Evolutionary conservation across 2,113 vertebrate species (phyloP), one percentile per base, ranked within the genome.

Genomic region (Hippocampus guttulatus): DNA sequence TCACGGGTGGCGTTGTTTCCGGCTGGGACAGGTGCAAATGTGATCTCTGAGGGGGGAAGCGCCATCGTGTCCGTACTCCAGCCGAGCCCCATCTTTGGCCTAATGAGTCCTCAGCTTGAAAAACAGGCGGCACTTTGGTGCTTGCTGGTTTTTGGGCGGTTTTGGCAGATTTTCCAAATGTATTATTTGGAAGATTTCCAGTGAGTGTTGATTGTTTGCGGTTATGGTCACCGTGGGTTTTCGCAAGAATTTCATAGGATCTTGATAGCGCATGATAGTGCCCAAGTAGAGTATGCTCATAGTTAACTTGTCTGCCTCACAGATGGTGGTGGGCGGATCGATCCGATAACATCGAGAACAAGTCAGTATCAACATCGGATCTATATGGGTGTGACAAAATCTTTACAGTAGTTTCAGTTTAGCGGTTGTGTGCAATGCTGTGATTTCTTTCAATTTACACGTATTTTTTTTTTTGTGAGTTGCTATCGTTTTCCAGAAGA

Each of bases 151-250:
- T 91, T 94, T 95, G 95, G 88, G 95, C 93, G 89, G 90, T 93
- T 92, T 90, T 93, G 92, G 92, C 90, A 90, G 94, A 93, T 87
- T 94, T 94, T 96, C 93, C 95, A 94, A 94, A 89, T 93, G 91
- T 91, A 89, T 93, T 94, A 91, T 95, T 96, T 95, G 94, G 95
- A 95, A 94, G 93, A 93, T 95, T 96, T 96, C 91, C 76, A 90
- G 94, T 93, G 91, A 92, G 93, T 90, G 85, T 91, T 89, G 86
- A 80, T 92, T 52, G 7, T 81, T 90, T 92, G 92, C 86, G 85
- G 90, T 91, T 87, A 85, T 78, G 86, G 61, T 86, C 85, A 89
- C 85, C 86, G 90, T 93, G 93, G 92, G 92, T 93, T 94, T 95
- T 93, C 90, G 68, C 91, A 93, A 92, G 11, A 58, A 25, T 14